These are phyloP conservation scores for Brachyrhaphis roseni DNA, from an alignment of 2,797 vertebrate genomes.

Conservation along the genomic window DNA sequence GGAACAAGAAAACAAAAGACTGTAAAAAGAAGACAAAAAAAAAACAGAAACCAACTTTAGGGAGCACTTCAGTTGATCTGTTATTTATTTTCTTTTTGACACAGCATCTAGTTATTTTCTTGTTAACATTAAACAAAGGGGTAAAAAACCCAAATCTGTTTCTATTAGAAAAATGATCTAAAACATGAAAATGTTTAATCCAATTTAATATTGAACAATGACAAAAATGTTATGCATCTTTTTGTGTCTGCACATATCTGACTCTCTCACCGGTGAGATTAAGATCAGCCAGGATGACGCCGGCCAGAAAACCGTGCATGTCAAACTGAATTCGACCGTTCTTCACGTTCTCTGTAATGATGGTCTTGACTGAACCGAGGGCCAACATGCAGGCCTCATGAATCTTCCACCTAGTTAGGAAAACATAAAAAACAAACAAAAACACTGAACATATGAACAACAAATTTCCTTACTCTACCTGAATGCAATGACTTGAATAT, in stretches of 20 bases:
- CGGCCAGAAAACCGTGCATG: slow-evolving; percentile 96
- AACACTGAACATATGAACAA: neutral
- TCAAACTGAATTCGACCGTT: slow-evolving; percentile 95
- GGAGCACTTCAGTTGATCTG: neutral
- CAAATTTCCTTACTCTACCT: neutral
- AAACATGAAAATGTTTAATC: neutral
- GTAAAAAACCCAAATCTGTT: neutral
- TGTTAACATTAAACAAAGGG: neutral
- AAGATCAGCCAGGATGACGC: slow-evolving; percentile 93
- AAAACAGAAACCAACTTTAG: neutral
- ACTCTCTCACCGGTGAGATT: slow-evolving; percentile 86
- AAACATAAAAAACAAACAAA: neutral
- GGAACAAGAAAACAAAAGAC: neutral
- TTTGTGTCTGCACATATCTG: neutral
- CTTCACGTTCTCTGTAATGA: slow-evolving; percentile 95
- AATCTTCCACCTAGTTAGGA: slow-evolving; percentile 91
- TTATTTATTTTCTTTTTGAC: neutral
- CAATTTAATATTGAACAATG: neutral
- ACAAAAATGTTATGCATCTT: neutral
- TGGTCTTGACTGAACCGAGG: slow-evolving; percentile 94
- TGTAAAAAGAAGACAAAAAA: neutral
- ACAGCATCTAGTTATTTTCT: neutral
- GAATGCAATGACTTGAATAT: neutral
- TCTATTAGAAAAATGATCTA: neutral
- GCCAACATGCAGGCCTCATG: slow-evolving; percentile 98